Evolutionary conservation across 64 coral and sea anemone species (phyloP).

Genomic region (Pocillopora damicornis): DNA sequence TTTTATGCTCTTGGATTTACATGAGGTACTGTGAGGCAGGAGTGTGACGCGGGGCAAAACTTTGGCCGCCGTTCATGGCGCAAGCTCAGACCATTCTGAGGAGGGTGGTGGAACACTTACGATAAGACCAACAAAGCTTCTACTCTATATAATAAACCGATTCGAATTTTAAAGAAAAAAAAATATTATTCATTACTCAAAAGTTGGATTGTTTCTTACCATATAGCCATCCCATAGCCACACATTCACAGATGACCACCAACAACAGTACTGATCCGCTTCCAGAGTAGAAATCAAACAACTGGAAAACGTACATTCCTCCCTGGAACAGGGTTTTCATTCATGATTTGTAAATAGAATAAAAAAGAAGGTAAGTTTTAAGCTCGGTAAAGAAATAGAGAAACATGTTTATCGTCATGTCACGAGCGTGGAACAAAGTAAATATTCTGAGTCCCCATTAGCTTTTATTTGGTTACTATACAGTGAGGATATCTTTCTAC

Average conservation of each 20-base stretch:
- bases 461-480: too few species aligned
- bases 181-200: too few species aligned
- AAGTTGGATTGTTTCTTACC: slow-evolving; percentile 13
- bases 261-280: slow-evolving; percentile 55
- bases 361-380: too few species aligned
- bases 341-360: too few species aligned
- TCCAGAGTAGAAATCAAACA: slow-evolving; percentile 61
- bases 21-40: neutral
- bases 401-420: neutral
- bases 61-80: neutral
- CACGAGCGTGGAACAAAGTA: neutral
- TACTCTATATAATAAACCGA: too few species aligned
- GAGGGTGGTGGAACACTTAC: too few species aligned
- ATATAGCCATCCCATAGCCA: slow-evolving; percentile 72
- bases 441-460: too few species aligned
- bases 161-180: too few species aligned
- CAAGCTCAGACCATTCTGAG: neutral
- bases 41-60: neutral
- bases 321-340: slow-evolving; percentile 18
- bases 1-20: neutral
- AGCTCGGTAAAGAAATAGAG: too few species aligned
- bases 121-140: too few species aligned
- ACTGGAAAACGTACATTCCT: slow-evolving; percentile 66
- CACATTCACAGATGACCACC: slow-evolving; percentile 47
- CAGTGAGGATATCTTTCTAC: too few species aligned